Base-by-base conservation (phyloP, 2,797 vertebrate species). In the Alca torda region DNA sequence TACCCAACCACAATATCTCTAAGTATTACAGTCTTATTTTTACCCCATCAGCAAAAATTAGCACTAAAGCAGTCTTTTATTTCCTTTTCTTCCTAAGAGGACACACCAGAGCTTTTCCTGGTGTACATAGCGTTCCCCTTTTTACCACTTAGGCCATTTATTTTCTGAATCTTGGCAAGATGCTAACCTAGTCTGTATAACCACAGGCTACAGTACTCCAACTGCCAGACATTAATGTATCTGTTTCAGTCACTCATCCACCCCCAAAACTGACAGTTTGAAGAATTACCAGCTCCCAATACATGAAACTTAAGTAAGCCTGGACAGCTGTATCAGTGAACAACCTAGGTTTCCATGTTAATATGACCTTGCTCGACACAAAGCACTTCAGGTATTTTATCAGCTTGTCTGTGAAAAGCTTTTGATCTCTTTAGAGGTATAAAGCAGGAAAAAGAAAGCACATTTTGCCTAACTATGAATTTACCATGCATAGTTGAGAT, bases 161-260 rank as follows among this genome's bases (percentile, higher is more conserved):
- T 93, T 93, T 89, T 85, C 89, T 74, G 72, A 60, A 35, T 70
- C 92, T 93, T 94, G 70, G 84, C 81, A 80, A 95, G 93, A 80
- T 31, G 39, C 48, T 95, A 59, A 59, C 20, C 64, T 82, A 87
- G 79, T 63, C 72, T 89, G 75, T 77, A 63, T 77, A 94, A 96
- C 93, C 89, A 90, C 89, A 87, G 92, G 95, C 93, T 92, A 84
- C 78, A 89, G 70, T 23, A 60, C 53, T 68, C 60, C 78, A 70
- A 70, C 84, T 87, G 90, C 81, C 84, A 96, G 89, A 89, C 90
- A 39, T 77, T 92, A 96, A 93, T 92, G 76, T 75, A 90, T 92
- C 81, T 96, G 89, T 80, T 95, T 96, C 83, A 97, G 95, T 91
- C 96, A 94, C 64, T 96, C 92, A 93, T 87, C 76, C 95, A 84